A percentile compares a stretch with the other conserved stretches of the same genome.
Evolutionary conservation across 2,113 vertebrate species (phyloP).

Genomic region (Ploceus nigricollis): DNA sequence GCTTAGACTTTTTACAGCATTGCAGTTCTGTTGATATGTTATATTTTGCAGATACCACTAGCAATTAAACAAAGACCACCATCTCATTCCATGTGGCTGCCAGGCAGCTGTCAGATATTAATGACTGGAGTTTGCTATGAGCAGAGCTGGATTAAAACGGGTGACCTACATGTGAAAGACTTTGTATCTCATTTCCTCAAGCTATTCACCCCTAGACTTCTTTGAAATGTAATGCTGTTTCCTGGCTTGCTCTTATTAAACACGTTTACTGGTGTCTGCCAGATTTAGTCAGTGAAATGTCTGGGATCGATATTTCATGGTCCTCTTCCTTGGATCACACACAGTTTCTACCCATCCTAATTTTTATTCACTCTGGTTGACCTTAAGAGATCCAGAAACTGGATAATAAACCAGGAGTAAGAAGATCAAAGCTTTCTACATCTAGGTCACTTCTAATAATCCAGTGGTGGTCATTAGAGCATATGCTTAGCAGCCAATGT

Average conservation of each 20-base stretch:
- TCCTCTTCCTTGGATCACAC: background rate
- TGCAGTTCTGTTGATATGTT: background rate
- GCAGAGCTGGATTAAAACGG: conserved; percentile 1
- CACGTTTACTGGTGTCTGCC: background rate
- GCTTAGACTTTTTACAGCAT: background rate
- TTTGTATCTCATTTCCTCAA: conserved; percentile 38
- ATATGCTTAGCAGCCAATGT: background rate
- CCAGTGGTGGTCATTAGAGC: conserved; percentile 22
- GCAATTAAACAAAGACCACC: background rate
- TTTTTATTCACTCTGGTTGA: background rate
- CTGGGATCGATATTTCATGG: background rate
- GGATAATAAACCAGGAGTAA: conserved; percentile 40
- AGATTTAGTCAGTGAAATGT: background rate
- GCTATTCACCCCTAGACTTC: background rate
- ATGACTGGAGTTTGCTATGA: background rate
- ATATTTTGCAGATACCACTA: background rate
- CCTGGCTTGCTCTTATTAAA: background rate
- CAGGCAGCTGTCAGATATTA: conserved; percentile 6
- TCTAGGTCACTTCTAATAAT: conserved; percentile 47
- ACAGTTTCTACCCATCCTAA: background rate
- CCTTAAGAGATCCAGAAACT: conserved; percentile 34
- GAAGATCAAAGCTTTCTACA: conserved; percentile 55
- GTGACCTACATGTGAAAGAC: conserved; percentile 36
- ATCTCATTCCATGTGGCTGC: background rate
- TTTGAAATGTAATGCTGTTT: conserved; percentile 17